These are phyloP conservation scores for Ciconia stormi DNA, from an alignment of 2,113 vertebrate genomes.

Conservation along the genomic window DNA sequence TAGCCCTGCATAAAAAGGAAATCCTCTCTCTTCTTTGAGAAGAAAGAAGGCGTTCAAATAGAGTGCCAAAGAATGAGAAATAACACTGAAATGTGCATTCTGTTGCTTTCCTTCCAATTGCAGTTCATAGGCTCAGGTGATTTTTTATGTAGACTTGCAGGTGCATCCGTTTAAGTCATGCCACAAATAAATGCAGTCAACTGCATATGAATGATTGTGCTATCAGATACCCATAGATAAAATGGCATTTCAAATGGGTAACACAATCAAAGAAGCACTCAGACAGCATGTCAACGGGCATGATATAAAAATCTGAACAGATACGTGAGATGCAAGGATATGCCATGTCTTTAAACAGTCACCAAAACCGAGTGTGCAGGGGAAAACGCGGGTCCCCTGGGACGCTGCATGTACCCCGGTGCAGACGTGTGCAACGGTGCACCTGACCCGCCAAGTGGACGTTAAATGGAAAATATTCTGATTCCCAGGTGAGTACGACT, in stretches of 20 bases:
- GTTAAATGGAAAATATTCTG: background rate
- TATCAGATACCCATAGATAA: background rate
- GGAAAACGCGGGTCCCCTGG: background rate
- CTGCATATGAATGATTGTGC: background rate
- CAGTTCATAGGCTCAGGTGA: background rate
- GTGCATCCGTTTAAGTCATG: background rate
- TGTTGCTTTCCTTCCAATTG: background rate
- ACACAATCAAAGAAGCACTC: background rate
- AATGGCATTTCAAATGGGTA: background rate
- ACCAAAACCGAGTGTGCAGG: fast-evolving
- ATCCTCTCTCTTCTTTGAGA: background rate
- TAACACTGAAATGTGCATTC: background rate
- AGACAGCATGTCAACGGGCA: background rate
- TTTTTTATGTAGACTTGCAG: conserved; percentile 3
- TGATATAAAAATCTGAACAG: background rate
- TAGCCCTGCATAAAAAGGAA: background rate
- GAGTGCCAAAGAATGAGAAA: background rate
- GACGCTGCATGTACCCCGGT: fast-evolving
- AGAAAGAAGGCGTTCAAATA: background rate
- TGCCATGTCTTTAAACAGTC: background rate
- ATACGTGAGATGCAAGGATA: background rate
- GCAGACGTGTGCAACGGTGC: fast-evolving
- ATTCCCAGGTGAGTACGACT: background rate
- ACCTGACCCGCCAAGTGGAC: background rate
- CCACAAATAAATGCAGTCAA: background rate